Percentiles rank a stretch among this genome's conserved stretches.
Conservation (phyloP, 2,888 invertebrate genomes). For the Dascillus cervinus region DNA sequence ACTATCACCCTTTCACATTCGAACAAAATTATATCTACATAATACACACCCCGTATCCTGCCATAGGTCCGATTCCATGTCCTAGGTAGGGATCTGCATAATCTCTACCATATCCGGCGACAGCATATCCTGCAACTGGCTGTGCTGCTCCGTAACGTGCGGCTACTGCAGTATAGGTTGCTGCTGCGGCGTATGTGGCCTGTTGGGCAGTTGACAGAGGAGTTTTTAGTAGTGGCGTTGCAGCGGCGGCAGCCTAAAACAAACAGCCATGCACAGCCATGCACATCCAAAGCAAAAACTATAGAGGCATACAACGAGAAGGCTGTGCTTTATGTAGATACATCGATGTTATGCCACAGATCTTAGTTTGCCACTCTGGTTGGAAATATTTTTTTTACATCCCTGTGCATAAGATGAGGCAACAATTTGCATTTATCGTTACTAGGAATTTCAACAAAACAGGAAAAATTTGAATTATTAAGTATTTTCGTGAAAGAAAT, state of each 20-base stretch:
- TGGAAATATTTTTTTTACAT: too few relatives aligned
- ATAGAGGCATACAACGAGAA: conserved; percentile 22
- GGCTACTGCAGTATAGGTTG: conserved; percentile 79
- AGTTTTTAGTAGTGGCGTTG: conserved; percentile 74
- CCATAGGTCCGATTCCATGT: conserved; percentile 93
- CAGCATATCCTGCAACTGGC: conserved; percentile 66
- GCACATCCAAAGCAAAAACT: conserved; percentile 39
- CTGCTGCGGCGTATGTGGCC: conserved; percentile 81
- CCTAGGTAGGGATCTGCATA: conserved; percentile 91
- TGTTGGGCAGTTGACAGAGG: conserved; percentile 79
- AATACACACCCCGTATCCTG: conserved; percentile 87
- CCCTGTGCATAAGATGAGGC: too few relatives aligned
- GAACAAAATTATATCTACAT: too few relatives aligned
- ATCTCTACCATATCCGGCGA: conserved; percentile 78
- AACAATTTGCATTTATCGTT: too few relatives aligned
- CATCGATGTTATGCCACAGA: too few relatives aligned
- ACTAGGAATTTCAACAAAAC: too few relatives aligned
- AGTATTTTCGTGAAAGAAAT: too few relatives aligned
- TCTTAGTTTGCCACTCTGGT: too few relatives aligned
- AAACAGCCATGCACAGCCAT: conserved; percentile 40
- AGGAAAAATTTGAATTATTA: too few relatives aligned
- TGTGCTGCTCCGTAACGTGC: conserved; percentile 72
- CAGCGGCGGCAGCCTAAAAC: conserved; percentile 61
- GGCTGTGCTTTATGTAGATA: conserved; percentile 27
- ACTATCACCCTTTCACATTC: too few relatives aligned